Conservation (phyloP, 2,113 vertebrate genomes). For the Forbesichthys papilliferus region DNA sequence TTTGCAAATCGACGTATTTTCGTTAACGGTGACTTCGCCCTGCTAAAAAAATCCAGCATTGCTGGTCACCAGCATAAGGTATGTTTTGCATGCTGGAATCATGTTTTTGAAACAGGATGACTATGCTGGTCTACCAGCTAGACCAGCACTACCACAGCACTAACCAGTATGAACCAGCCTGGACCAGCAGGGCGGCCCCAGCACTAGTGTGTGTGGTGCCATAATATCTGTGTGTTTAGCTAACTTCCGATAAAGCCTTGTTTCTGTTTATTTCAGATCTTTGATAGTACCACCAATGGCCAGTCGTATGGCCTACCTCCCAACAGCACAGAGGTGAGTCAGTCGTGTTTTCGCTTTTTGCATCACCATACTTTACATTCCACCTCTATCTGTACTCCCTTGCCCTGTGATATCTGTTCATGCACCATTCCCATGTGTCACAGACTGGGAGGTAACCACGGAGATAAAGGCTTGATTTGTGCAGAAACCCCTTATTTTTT, state of each 20-base stretch:
- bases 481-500: conserved; percentile 21
- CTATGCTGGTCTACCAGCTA: too few species aligned
- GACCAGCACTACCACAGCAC: too few species aligned
- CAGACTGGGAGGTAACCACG: background rate
- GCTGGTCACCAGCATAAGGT: too few species aligned
- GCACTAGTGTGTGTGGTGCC: conserved; percentile 26
- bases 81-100: too few species aligned
- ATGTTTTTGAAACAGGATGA: too few species aligned
- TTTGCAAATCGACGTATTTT: too few species aligned
- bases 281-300: conserved; percentile 80
- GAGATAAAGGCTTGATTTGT: conserved; percentile 17
- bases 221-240: conserved; percentile 39
- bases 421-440: conserved; percentile 10
- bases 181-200: too few species aligned
- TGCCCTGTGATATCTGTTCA: background rate
- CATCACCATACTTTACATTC: conserved; percentile 21
- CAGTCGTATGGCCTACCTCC: conserved; percentile 69
- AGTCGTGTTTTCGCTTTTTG: background rate
- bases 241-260: too few species aligned
- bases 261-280: conserved; percentile 76
- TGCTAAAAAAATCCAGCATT: too few species aligned
- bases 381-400: conserved; percentile 30
- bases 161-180: too few species aligned
- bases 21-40: too few species aligned
- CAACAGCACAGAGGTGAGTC: conserved; percentile 72